These are phyloP conservation scores for Biston stratarius DNA, from an alignment of 2,888 invertebrate genomes.

Conservation along the genomic window DNA sequence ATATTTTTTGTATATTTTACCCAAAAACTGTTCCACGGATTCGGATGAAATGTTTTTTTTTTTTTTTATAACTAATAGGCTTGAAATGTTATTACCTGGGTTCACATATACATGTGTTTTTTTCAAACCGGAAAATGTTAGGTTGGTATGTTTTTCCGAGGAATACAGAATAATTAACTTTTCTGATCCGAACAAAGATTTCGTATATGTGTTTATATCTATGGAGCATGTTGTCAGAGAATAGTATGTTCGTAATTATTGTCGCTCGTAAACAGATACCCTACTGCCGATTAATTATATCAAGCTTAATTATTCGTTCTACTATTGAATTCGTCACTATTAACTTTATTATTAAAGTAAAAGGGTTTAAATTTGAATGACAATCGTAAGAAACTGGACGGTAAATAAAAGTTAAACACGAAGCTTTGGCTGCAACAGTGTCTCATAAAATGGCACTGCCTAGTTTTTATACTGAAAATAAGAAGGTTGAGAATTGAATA, in stretches of 20 bases:
- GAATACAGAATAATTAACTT: background rate
- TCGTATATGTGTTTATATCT: constrained; percentile 31
- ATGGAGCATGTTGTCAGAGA: constrained; percentile 42
- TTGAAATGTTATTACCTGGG: too few species aligned
- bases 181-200: background rate
- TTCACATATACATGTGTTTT: too few species aligned
- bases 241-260: constrained; percentile 54
- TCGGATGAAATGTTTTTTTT: too few species aligned
- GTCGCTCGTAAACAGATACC: constrained; percentile 63
- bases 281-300: constrained; percentile 63
- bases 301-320: constrained; percentile 44
- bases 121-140: too few species aligned
- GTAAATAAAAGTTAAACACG: constrained; percentile 35
- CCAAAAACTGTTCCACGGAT: too few species aligned
- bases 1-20: too few species aligned
- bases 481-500: constrained; percentile 32
- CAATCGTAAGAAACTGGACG: constrained; percentile 31
- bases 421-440: constrained; percentile 12
- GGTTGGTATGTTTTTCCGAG: background rate
- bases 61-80: too few species aligned
- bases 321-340: constrained; percentile 9
- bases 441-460: background rate
- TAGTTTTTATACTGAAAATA: constrained; percentile 10
- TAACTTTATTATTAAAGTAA: constrained; percentile 15
- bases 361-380: constrained; percentile 52